Evolutionary conservation across 2,113 vertebrate species (phyloP).

Genomic region (Pterocles burchelli): DNA sequence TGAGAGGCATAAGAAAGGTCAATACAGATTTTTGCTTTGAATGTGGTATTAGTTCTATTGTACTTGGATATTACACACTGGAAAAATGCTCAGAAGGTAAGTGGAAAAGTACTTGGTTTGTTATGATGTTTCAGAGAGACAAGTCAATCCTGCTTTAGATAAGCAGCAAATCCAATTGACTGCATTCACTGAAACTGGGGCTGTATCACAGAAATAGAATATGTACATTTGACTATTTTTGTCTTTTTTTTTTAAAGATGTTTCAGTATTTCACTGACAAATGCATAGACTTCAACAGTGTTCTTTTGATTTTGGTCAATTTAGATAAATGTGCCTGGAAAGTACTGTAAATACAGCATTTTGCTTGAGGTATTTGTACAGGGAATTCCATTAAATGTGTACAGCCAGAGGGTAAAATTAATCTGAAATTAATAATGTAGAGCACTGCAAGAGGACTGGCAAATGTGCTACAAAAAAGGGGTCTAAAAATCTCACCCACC

Average conservation of each 20-base stretch:
- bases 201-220: background rate
- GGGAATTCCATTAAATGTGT: conserved; percentile 22
- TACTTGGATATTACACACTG: background rate
- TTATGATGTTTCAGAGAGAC: background rate
- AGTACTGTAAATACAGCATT: background rate
- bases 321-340: background rate
- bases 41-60: background rate
- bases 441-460: background rate
- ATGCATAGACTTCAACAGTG: background rate
- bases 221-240: background rate
- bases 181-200: background rate
- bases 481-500: background rate
- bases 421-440: conserved; percentile 54
- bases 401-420: conserved; percentile 46
- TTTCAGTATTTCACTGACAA: background rate
- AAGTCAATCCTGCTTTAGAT: background rate
- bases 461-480: background rate
- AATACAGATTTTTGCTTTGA: conserved; percentile 9
- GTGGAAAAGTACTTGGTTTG: background rate
- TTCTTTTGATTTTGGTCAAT: background rate
- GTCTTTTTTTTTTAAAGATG: background rate
- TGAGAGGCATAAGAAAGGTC: background rate
- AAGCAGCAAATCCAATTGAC: conserved; percentile 27
- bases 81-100: background rate
- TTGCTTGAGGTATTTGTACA: background rate